Percentiles rank a stretch among this genome's conserved stretches.
Conservation (phyloP, 2,888 invertebrate species). For the Dicranocentrus wangi region DNA sequence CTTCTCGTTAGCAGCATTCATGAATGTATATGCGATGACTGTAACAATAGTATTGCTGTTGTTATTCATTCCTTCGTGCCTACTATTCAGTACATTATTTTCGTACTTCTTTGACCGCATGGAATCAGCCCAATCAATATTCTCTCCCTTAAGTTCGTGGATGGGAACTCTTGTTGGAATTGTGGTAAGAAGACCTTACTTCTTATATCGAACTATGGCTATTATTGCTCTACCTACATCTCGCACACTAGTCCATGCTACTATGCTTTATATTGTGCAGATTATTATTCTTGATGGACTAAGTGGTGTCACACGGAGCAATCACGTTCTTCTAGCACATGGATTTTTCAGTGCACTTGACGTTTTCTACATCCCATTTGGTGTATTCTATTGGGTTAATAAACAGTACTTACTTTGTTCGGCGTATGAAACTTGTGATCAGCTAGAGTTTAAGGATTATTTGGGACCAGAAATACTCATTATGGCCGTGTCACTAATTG, state of each 20-base stretch:
- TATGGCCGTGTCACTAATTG: constrained; percentile 79
- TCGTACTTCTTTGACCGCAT: constrained; percentile 88
- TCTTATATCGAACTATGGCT: too few relatives aligned
- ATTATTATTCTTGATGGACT: constrained; percentile 65
- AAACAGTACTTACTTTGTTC: constrained; percentile 84
- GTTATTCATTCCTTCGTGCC: constrained; percentile 84
- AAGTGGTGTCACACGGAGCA: not conserved
- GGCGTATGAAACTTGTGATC: constrained; percentile 80
- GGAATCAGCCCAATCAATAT: constrained; percentile 87
- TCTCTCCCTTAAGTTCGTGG: constrained; percentile 85
- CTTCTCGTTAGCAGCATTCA: constrained; percentile 82
- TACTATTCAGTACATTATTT: constrained; percentile 84
- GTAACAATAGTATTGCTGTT: constrained; percentile 81
- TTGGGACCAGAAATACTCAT: constrained; percentile 83
- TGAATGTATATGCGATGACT: constrained; percentile 82
- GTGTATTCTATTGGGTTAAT: constrained; percentile 87
- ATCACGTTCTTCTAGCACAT: constrained; percentile 81
- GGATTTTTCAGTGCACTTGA: constrained; percentile 83
- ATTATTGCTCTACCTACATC: too few relatives aligned
- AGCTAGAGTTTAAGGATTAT: constrained; percentile 81
- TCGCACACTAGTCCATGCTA: too few relatives aligned
- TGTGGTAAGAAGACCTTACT: too few relatives aligned
- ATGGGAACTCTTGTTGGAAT: constrained; percentile 76
- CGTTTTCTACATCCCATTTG: constrained; percentile 88
- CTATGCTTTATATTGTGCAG: too few relatives aligned